Evolutionary conservation across 2,888 invertebrate genomes (phyloP).

Genomic region (Noctua janthina): DNA sequence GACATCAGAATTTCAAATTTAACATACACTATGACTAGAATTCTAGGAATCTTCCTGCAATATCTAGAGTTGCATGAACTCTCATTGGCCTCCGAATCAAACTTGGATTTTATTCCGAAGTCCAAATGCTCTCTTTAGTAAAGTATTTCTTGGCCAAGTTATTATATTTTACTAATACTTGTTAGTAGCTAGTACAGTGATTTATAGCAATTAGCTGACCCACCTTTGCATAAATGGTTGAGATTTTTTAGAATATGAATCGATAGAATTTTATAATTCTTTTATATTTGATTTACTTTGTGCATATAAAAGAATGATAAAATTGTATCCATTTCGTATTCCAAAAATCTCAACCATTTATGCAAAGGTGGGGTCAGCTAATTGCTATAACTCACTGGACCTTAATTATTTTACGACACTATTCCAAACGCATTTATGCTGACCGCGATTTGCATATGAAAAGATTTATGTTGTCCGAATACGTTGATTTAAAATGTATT

Average conservation of each 20-base stretch:
- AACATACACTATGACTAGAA: conserved; percentile 6
- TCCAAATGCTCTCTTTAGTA: conserved; percentile 4
- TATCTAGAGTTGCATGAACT: conserved; percentile 11
- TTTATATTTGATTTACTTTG: no score
- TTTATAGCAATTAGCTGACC: no score
- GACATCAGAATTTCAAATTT: conserved; percentile 19
- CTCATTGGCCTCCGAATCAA: neutral
- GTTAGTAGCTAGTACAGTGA: neutral
- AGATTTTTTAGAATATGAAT: no score
- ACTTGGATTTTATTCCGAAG: conserved; percentile 4
- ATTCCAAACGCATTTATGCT: neutral
- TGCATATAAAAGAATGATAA: no score
- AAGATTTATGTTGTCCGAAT: conserved; percentile 17
- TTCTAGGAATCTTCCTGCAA: conserved; percentile 1
- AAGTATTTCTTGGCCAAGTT: conserved; percentile 7
- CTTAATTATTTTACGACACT: conserved; percentile 6
- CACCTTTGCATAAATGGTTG: no score
- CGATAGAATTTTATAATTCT: no score
- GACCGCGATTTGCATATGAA: conserved; percentile 25
- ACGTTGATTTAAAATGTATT: conserved; percentile 10
- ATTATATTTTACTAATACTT: neutral
- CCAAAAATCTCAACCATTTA: no score
- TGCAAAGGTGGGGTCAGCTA: no score
- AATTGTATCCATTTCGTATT: no score
- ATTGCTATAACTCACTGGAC: no score